phyloP scores from a whole-genome alignment of 2,113 vertebrate genomes.

The Rhinopomastus cyanomelas region DNA sequence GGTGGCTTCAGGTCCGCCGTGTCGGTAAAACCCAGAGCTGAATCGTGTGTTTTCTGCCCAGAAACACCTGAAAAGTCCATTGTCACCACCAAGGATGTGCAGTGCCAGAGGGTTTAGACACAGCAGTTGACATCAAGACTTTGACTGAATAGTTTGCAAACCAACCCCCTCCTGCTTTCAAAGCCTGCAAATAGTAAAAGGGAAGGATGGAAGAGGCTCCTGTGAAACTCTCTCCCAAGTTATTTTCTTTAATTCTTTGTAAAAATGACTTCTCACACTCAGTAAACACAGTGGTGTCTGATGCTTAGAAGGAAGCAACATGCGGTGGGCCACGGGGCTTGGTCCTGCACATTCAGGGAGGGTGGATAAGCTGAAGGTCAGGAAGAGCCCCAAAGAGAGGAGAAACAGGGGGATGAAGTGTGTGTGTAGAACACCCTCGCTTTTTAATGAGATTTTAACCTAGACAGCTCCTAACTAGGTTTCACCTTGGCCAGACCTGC shows the following conservation, averaged over 20 bases:
- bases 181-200: not conserved
- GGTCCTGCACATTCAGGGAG: not conserved
- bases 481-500: not conserved
- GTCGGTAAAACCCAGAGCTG: not conserved
- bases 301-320: not conserved
- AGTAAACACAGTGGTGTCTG: not conserved
- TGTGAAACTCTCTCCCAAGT: not conserved
- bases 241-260: not conserved
- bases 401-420: not conserved
- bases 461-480: not conserved
- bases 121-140: not conserved
- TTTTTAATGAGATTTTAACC: not conserved
- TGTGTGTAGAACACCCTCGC: not conserved
- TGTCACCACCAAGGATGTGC: not conserved
- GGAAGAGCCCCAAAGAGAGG: not conserved
- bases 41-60: not conserved
- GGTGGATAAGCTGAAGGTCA: not conserved
- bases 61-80: not conserved
- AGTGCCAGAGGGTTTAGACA: not conserved
- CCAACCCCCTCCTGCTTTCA: not conserved
- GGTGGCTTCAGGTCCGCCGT: not conserved
- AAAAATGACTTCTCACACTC: not conserved
- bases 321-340: not conserved
- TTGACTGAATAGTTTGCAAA: not conserved
- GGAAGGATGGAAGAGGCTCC: not conserved